Evolutionary conservation across 1,140 invertebrate genomes (phyloP), one percentile per base, ranked within the genome.

Genomic region (Oryctes rhinoceros): DNA sequence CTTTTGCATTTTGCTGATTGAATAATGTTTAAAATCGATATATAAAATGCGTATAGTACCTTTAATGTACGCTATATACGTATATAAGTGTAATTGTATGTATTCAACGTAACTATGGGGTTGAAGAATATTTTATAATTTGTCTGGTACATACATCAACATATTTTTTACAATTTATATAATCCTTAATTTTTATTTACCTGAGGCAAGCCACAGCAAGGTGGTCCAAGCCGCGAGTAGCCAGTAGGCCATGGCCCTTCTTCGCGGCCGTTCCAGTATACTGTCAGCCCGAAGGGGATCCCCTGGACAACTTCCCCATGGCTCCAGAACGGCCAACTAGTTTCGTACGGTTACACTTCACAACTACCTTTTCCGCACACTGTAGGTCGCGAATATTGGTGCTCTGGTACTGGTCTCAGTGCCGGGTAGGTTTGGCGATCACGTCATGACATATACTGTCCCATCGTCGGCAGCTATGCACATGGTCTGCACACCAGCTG

Each of bases 191-290:
- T 24, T 48, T 62, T n/a, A 30, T 48, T 82, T 81, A 84, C 83
- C 83, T 84, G 83, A 84, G 82, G 83, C 83, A 74, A 84, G 81
- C 82, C 83, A 84, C 82, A 84, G 82, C 82, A 84, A 80, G 82
- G 83, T 84, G 83, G 82, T 83, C 83, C 81, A 83, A 83, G 81
- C 83, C 82, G 83, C 83, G 80, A 83, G 78, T 18, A 82, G 79
- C 80, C 82, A 80, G 78, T 76, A 80, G 83, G 83, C 83, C 83
- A 84, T 84, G 81, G 80, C 82, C 83, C 81, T 74, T 81, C 74
- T 81, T 80, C 81, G 82, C 82, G 82, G 83, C 83, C 81, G 79
- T 81, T 44, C 81, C 80, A 77, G 75, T 79, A 78, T 78, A 79
- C 77, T 81, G 83, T 84, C 83, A 84, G 81, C 83, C 83, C 81